Conservation (phyloP, 2,797 vertebrate species). For the Sebastes minor region DNA sequence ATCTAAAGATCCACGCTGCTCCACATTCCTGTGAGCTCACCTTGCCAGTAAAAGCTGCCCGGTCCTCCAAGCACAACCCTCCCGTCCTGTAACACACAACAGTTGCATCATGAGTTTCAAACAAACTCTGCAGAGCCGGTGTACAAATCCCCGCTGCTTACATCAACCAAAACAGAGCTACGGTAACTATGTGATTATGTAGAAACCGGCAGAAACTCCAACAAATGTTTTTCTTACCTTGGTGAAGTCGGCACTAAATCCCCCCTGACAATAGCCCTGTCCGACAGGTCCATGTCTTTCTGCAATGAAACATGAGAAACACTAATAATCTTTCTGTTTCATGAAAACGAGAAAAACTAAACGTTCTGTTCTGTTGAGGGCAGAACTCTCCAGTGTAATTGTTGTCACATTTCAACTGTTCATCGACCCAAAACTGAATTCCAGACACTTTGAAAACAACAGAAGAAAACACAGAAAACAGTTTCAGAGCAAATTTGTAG, state of each 20-base stretch:
- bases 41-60: conserved; percentile 94
- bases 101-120: conserved; percentile 27
- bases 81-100: conserved; percentile 80
- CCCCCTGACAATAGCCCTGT: conserved; percentile 91
- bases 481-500: neutral
- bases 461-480: neutral
- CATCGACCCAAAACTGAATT: neutral
- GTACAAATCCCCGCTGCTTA: conserved; percentile 16
- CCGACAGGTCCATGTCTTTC: conserved; percentile 82
- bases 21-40: conserved; percentile 73
- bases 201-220: conserved; percentile 14
- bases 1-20: neutral
- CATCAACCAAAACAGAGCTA: conserved; percentile 15
- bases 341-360: neutral
- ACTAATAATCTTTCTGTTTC: neutral
- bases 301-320: conserved; percentile 53
- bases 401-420: neutral
- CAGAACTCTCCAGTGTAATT: neutral
- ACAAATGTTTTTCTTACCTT: conserved; percentile 79
- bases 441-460: neutral
- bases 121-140: conserved; percentile 35
- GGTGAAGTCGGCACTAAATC: conserved; percentile 91
- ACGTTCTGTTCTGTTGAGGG: neutral
- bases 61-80: conserved; percentile 89
- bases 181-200: conserved; percentile 14